Percentiles rank a stretch among this genome's conserved stretches.
phyloP scores from a whole-genome alignment of 2,888 invertebrate species.

The Lasioglossum villosulum region DNA sequence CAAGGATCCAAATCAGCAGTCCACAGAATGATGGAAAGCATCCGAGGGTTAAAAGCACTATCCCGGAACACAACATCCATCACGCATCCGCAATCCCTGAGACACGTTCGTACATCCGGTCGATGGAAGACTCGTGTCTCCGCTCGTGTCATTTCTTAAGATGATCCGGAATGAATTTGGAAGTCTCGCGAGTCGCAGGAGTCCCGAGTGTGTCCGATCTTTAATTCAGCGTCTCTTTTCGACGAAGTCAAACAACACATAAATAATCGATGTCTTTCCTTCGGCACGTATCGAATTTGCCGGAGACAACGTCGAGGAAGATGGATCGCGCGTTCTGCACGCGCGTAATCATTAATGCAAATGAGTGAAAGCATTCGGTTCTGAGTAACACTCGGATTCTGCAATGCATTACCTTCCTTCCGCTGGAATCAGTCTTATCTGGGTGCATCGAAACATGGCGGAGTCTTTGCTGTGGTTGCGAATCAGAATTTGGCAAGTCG shows the following conservation, averaged over 20 bases:
- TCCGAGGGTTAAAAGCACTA: background rate
- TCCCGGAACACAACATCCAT: background rate
- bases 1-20: background rate
- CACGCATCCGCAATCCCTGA: background rate
- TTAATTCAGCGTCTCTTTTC: conserved; percentile 37
- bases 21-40: background rate
- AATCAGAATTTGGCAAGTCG: background rate
- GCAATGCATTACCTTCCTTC: background rate
- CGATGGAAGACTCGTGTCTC: background rate
- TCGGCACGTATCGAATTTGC: background rate
- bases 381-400: conserved; percentile 16
- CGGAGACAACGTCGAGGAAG: background rate
- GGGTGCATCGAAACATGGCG: background rate
- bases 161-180: conserved; percentile 6
- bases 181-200: background rate
- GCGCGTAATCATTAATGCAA: conserved; percentile 55
- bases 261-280: conserved; percentile 44
- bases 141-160: conserved; percentile 6
- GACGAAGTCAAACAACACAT: conserved; percentile 30
- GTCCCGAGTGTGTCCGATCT: conserved; percentile 14
- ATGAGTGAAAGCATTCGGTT: conserved; percentile 20
- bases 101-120: background rate
- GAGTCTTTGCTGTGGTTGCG: background rate
- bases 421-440: background rate
- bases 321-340: conserved; percentile 2